Percentiles rank a stretch among this genome's conserved stretches.
These are phyloP conservation scores for Strigamia crassipes DNA, from an alignment of 2,888 invertebrate genomes.

Conservation along the genomic window DNA sequence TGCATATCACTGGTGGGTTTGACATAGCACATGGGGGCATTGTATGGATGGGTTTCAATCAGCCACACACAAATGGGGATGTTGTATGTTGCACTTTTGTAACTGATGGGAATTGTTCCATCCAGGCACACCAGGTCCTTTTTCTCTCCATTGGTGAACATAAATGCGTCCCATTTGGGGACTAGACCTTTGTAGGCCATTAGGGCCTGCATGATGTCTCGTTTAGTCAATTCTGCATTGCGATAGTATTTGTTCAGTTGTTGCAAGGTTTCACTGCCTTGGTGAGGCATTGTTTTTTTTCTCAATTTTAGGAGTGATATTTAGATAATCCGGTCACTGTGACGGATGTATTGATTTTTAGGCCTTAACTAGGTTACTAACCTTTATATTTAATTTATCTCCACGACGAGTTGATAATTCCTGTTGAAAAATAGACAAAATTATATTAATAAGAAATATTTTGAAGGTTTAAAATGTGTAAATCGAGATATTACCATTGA, in stretches of 20 bases:
- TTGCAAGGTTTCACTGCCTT: slow-evolving; percentile 16
- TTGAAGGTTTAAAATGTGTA: too few species aligned
- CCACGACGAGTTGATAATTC: too few species aligned
- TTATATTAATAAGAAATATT: too few species aligned
- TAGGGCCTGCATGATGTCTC: slow-evolving; percentile 70
- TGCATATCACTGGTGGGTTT: slow-evolving; percentile 94
- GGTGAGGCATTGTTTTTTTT: neutral
- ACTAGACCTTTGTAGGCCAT: slow-evolving; percentile 69
- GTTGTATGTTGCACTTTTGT: slow-evolving; percentile 84
- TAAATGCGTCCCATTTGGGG: slow-evolving; percentile 67
- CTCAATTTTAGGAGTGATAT: too few species aligned
- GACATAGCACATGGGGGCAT: slow-evolving; percentile 87
- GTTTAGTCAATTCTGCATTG: slow-evolving; percentile 69
- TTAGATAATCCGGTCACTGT: too few species aligned
- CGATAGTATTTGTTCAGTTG: slow-evolving; percentile 63
- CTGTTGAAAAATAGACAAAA: too few species aligned
- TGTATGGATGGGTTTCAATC: slow-evolving; percentile 95
- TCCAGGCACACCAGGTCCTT: slow-evolving; percentile 81
- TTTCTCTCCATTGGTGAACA: slow-evolving; percentile 83
- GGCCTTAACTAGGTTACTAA: too few species aligned
- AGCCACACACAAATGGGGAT: slow-evolving; percentile 97
- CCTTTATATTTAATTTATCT: too few species aligned
- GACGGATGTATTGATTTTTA: too few species aligned
- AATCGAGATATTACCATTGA: too few species aligned
- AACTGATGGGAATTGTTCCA: slow-evolving; percentile 91